Conservation (phyloP, 2,888 invertebrate species). For the Tanytarsus gracilentus region DNA sequence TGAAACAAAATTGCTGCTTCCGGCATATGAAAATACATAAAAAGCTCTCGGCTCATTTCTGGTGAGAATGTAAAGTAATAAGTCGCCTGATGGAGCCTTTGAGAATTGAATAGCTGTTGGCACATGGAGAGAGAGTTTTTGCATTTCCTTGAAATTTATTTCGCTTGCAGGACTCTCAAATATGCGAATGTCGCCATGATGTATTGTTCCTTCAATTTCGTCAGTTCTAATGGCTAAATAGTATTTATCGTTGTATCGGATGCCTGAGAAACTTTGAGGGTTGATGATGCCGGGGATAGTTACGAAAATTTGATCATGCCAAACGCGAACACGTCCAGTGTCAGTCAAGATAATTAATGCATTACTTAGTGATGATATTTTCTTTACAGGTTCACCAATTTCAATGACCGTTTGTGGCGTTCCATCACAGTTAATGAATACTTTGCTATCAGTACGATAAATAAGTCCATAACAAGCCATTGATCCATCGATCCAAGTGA, state of each 20-base stretch:
- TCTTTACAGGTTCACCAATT: neutral
- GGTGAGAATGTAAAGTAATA: conserved; percentile 43
- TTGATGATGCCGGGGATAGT: conserved; percentile 9
- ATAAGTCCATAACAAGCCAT: conserved; percentile 1
- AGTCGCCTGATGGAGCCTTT: conserved; percentile 41
- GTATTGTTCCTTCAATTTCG: conserved; percentile 32
- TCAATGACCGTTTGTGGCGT: neutral
- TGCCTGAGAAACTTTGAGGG: neutral
- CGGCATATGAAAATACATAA: conserved; percentile 42
- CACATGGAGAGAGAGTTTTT: conserved; percentile 39
- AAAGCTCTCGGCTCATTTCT: conserved; percentile 40
- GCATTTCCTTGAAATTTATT: conserved; percentile 37
- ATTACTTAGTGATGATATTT: conserved; percentile 8
- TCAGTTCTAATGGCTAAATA: conserved; percentile 35
- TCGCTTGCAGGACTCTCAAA: conserved; percentile 33
- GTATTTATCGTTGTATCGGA: conserved; percentile 1
- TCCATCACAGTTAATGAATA: neutral
- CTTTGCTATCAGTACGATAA: neutral
- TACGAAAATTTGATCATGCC: neutral
- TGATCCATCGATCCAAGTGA: neutral
- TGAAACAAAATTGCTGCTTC: conserved; percentile 41
- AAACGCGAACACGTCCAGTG: conserved; percentile 4
- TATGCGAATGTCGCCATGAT: conserved; percentile 35
- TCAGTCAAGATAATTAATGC: conserved; percentile 1
- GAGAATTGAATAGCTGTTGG: conserved; percentile 41